Percentiles rank a stretch among this genome's conserved stretches.
These are phyloP conservation scores for Trissonchulus latispiculum DNA, from an alignment of 2,888 invertebrate species.

Conservation along the genomic window DNA sequence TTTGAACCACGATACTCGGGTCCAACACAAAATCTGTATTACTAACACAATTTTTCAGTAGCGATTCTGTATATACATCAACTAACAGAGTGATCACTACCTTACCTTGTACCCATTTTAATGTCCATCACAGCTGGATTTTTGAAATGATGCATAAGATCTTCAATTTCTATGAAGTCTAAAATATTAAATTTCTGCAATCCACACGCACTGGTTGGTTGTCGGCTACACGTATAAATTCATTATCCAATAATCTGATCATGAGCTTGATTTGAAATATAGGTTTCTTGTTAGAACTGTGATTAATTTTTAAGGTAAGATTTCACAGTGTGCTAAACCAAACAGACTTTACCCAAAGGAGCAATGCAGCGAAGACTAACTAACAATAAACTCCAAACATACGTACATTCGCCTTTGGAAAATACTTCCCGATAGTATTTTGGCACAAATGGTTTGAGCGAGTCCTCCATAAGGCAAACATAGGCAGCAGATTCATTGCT, in stretches of 20 bases:
- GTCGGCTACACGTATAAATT: too few relatives aligned
- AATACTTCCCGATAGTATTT: conserved; percentile 47
- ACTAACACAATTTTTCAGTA: background rate
- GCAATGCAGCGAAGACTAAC: too few relatives aligned
- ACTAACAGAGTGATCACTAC: background rate
- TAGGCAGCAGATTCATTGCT: conserved; percentile 48
- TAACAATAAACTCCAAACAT: too few relatives aligned
- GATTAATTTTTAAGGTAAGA: too few relatives aligned
- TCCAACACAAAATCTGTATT: too few relatives aligned
- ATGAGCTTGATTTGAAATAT: too few relatives aligned
- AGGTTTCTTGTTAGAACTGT: background rate
- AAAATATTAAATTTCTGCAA: too few relatives aligned
- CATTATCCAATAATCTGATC: too few relatives aligned
- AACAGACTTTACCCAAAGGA: too few relatives aligned
- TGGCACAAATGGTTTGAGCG: conserved; percentile 43
- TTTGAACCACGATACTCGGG: too few relatives aligned
- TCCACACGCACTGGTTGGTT: too few relatives aligned
- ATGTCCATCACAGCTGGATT: conserved; percentile 94
- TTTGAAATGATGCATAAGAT: conserved; percentile 74
- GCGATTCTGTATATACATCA: background rate
- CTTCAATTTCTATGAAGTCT: conserved; percentile 84
- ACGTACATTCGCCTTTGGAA: conserved; percentile 47
- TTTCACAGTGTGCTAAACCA: too few relatives aligned
- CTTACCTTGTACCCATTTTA: conserved; percentile 76
- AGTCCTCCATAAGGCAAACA: conserved; percentile 42